Percentiles rank a stretch among this genome's conserved stretches.
Evolutionary conservation across 2,113 vertebrate genomes (phyloP).

Genomic region (Tiliqua scincoides): DNA sequence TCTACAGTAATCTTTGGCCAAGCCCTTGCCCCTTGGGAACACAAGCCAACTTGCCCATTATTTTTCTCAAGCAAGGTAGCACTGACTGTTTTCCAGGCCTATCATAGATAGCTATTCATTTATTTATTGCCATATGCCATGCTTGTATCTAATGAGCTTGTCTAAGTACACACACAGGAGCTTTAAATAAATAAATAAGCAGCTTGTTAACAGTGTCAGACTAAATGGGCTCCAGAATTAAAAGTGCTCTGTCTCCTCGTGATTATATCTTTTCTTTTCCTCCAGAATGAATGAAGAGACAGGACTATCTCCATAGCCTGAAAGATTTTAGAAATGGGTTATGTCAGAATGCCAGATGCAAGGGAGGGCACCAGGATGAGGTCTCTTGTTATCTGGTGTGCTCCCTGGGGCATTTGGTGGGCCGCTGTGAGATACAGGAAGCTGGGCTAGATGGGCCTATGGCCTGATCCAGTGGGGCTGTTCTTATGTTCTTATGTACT

Average conservation of each 20-base stretch:
- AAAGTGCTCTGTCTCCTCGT: neutral
- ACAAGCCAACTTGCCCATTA: neutral
- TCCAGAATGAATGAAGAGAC: neutral
- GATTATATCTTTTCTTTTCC: neutral
- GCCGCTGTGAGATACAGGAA: no score
- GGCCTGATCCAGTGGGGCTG: no score
- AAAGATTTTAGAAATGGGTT: no score
- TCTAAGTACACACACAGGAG: constrained; percentile 8
- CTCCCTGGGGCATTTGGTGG: no score
- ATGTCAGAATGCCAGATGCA: no score
- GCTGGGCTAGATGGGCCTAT: no score
- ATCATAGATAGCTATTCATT: constrained; percentile 23
- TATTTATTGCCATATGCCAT: constrained; percentile 17
- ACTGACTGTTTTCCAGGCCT: neutral
- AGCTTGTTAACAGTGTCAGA: constrained; percentile 30
- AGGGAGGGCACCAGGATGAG: no score
- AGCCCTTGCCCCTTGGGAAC: neutral
- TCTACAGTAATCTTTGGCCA: neutral
- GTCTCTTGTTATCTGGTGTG: no score
- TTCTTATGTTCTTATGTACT: no score
- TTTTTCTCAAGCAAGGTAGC: neutral
- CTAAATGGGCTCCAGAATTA: fast-evolving
- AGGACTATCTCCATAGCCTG: neutral
- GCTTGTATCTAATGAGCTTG: constrained; percentile 21
- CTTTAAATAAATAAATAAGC: neutral